Percentiles rank a stretch among this genome's conserved stretches.
These are phyloP conservation scores for Thalassoma bifasciatum DNA, from an alignment of 2,113 vertebrate genomes.

Conservation along the genomic window DNA sequence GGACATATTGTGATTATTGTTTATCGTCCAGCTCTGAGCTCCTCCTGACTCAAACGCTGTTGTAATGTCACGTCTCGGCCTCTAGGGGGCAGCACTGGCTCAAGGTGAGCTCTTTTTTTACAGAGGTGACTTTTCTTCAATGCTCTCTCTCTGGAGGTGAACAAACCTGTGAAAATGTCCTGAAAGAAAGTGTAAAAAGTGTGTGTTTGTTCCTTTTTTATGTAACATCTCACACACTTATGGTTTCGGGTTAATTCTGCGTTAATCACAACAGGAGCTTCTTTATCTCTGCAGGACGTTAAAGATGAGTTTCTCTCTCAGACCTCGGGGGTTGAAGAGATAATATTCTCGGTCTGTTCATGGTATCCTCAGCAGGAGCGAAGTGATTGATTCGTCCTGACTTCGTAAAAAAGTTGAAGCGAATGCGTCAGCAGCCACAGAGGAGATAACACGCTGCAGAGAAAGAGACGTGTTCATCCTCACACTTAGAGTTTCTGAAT, in stretches of 20 bases:
- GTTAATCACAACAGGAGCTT: background rate
- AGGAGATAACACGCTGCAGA: background rate
- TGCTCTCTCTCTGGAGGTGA: too few species aligned
- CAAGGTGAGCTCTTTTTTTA: background rate
- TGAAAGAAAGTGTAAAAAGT: too few species aligned
- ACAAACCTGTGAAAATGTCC: too few species aligned
- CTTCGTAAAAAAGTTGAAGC: background rate
- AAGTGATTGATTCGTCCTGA: background rate
- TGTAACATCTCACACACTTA: background rate
- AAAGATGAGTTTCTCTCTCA: background rate
- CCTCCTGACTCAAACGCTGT: too few species aligned
- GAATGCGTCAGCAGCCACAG: slow-evolving; percentile 1
- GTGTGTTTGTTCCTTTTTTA: background rate
- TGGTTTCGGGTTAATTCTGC: background rate
- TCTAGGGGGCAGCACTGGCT: background rate
- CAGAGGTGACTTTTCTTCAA: background rate
- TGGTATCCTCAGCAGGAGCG: background rate
- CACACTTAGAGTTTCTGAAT: background rate
- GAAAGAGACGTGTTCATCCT: slow-evolving; percentile 7
- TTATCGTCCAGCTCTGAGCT: too few species aligned
- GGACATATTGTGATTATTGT: too few species aligned
- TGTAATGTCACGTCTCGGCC: slow-evolving; percentile 3
- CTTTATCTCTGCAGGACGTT: background rate
- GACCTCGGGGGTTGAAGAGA: background rate
- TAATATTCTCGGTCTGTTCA: background rate